Base-by-base conservation (phyloP, 2,113 vertebrate genomes). In the Meriones unguiculatus region DNA sequence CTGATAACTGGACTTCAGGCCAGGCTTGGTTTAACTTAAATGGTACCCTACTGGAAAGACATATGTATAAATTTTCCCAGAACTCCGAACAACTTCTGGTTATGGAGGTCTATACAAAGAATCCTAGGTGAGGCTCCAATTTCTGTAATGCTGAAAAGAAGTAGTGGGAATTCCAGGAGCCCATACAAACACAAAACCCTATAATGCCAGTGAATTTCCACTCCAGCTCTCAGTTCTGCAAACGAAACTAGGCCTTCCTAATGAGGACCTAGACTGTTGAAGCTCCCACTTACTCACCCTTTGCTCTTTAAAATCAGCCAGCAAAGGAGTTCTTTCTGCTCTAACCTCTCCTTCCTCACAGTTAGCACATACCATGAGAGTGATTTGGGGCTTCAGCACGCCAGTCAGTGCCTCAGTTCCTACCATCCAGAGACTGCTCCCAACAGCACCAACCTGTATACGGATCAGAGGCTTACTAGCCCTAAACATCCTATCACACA, bases 101-200 rank as follows among this genome's bases (percentile, higher is more conserved):
- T 78, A 93, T 57, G 30, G 50, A 89, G 20, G 81, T 90, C 87
- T 91, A 92, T 85, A 67, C 14, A 85, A 85, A 76, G 65, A 94
- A 72, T 57, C 65, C 77, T 94, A 11, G 76, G 52, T 65, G 82
- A 24, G 17, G 41, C 7, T 95, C 81, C 59, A 93, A 30, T 94
- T 87, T 94, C 91, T 87, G 18, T 18, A 64, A 30, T n/a, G 70
- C 75, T 80, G 77, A 84, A 87, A 96, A 84, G n/a, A 41, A 69
- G 38, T 84, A 62, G 84, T 93, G 81, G 38, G 67, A 80, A 96
- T 80, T 75, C 25, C 41, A 7, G 35, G 57, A 14, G 50, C 64
- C 59, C 70, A 3, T 59, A 64, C 7, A 73, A 87, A n/a, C 32
- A 93, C 41, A 94, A 94, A 94, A 75, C 13, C 52, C 28, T 64